Evolutionary conservation across 2,888 invertebrate species (phyloP).

Genomic region (Lasioglossum vierecki): DNA sequence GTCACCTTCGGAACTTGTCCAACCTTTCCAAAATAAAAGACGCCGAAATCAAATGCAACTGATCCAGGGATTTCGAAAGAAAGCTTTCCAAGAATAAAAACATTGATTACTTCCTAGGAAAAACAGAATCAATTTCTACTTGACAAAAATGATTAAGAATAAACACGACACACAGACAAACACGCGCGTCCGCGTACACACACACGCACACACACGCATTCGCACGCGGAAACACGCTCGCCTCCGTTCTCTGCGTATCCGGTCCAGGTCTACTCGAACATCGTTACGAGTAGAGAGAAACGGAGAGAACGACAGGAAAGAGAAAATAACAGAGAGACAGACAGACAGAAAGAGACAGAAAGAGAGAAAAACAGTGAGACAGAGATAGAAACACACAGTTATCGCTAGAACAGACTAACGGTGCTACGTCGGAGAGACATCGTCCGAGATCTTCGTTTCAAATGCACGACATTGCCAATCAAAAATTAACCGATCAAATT

Average conservation of each 20-base stretch:
- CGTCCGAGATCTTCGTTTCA: not conserved
- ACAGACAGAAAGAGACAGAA: not conserved
- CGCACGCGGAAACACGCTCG: not conserved
- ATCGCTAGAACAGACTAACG: conserved; percentile 31
- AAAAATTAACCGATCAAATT: not conserved
- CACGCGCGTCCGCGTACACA: not conserved
- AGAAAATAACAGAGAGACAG: conserved; percentile 3
- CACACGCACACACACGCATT: not conserved
- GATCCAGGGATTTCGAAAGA: conserved; percentile 83
- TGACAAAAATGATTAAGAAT: conserved; percentile 55
- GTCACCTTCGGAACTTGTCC: conserved; percentile 82
- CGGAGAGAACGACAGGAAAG: conserved; percentile 3
- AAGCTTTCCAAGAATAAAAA: conserved; percentile 81
- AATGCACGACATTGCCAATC: not conserved
- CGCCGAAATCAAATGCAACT: conserved; percentile 83
- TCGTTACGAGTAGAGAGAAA: conserved; percentile 24
- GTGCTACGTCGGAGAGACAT: conserved; percentile 17
- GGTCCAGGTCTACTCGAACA: not conserved
- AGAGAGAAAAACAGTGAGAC: conserved; percentile 20
- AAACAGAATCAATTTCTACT: conserved; percentile 64
- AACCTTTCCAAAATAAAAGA: conserved; percentile 83
- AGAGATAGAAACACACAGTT: conserved; percentile 32
- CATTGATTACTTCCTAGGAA: conserved; percentile 72
- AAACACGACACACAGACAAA: conserved; percentile 1
- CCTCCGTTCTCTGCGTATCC: conserved; percentile 8